A percentile compares a stretch with the other conserved stretches of the same genome.
These are phyloP conservation scores for Paraplagusia blochii DNA, from an alignment of 2,113 vertebrate genomes.

Conservation along the genomic window DNA sequence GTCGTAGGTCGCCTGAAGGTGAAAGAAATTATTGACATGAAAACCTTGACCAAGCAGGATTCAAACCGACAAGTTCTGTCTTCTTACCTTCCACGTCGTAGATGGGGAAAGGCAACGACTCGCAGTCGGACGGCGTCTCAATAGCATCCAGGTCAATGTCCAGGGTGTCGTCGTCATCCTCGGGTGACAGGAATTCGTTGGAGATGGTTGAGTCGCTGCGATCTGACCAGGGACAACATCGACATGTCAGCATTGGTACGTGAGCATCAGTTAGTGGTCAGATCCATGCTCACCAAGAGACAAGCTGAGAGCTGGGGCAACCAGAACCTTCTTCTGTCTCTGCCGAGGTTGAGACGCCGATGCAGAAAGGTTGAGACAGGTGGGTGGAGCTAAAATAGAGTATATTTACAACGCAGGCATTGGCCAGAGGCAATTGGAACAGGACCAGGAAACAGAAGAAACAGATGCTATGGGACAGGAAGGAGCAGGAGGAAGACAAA, in stretches of 20 bases:
- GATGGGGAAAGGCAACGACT: slow-evolving; percentile 70
- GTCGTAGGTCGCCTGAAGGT: slow-evolving; percentile 72
- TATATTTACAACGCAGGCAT: no score
- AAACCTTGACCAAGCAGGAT: no score
- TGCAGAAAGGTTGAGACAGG: slow-evolving; percentile 63
- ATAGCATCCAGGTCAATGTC: slow-evolving; percentile 78
- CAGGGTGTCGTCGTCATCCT: slow-evolving; percentile 58
- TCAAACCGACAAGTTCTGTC: not conserved
- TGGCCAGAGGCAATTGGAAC: no score
- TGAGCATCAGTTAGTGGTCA: no score
- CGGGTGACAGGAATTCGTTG: slow-evolving; percentile 56
- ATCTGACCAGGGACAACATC: slow-evolving; percentile 27
- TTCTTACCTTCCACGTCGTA: slow-evolving; percentile 77
- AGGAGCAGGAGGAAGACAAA: no score
- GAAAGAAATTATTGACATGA: no score
- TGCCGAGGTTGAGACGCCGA: slow-evolving; percentile 20
- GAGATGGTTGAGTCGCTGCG: slow-evolving; percentile 34
- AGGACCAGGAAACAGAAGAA: no score
- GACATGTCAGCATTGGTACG: no score
- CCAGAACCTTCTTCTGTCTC: slow-evolving; percentile 74
- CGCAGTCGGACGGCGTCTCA: slow-evolving; percentile 80
- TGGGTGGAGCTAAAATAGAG: slow-evolving; percentile 64
- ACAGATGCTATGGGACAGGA: no score
- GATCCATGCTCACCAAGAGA: slow-evolving; percentile 52
- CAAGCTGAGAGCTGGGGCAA: slow-evolving; percentile 73